A percentile compares a stretch with the other conserved stretches of the same genome.
Evolutionary conservation across 2,888 invertebrate genomes (phyloP).

Genomic region (Nomada fucata): DNA sequence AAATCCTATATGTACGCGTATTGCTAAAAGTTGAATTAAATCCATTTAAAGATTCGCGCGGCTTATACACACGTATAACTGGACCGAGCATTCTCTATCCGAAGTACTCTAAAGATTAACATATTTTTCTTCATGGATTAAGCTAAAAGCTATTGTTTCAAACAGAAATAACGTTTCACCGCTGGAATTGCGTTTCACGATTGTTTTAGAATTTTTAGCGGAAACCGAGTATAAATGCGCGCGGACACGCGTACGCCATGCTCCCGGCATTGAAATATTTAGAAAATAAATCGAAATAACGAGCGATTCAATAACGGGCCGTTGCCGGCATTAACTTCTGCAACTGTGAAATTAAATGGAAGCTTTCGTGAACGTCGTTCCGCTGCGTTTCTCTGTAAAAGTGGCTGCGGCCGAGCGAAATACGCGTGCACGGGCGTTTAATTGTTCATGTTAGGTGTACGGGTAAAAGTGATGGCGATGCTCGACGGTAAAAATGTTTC

Average conservation of each 20-base stretch:
- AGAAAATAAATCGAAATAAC: constrained; percentile 31
- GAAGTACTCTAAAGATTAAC: too few species aligned
- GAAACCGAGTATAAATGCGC: not conserved
- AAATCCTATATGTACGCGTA: too few species aligned
- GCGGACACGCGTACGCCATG: not conserved
- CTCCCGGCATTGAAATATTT: constrained; percentile 15
- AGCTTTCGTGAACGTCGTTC: constrained; percentile 1
- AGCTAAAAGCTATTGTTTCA: too few species aligned
- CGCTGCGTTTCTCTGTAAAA: constrained; percentile 17
- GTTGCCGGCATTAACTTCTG: constrained; percentile 7
- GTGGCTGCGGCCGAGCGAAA: not conserved
- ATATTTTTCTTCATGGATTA: too few species aligned
- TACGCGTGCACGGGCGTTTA: constrained; percentile 23
- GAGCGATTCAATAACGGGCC: not conserved
- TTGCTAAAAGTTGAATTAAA: too few species aligned
- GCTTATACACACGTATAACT: too few species aligned
- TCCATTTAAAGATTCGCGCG: too few species aligned
- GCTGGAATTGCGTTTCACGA: not conserved
- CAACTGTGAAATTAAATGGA: constrained; percentile 34
- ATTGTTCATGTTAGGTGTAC: constrained; percentile 31
- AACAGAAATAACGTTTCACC: too few species aligned
- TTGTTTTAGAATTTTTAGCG: constrained; percentile 6
- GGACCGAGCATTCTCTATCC: too few species aligned
- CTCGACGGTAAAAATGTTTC: constrained; percentile 12
- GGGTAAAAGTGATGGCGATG: constrained; percentile 7